Evolutionary conservation across 2,797 vertebrate species (phyloP).

Genomic region (Rousettus madagascariensis): DNA sequence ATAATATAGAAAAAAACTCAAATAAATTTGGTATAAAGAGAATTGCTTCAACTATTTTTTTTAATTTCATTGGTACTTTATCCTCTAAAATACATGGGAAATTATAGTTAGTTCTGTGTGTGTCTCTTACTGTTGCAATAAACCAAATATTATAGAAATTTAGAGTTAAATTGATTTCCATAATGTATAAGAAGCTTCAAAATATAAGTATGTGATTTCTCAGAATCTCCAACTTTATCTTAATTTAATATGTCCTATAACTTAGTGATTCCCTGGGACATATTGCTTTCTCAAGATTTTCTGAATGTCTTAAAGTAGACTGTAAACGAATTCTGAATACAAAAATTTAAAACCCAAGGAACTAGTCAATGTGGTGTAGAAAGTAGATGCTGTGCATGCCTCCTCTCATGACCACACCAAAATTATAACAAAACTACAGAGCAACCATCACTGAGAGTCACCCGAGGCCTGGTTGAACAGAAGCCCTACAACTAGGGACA

Average conservation of each 20-base stretch:
- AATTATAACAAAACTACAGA: too few species aligned
- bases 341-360: not conserved
- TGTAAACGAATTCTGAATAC: not conserved
- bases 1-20: not conserved
- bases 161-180: not conserved
- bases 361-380: too few species aligned
- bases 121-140: not conserved
- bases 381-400: too few species aligned
- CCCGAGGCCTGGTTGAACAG: too few species aligned
- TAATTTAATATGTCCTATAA: not conserved
- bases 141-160: slow-evolving; percentile 19
- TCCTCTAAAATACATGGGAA: not conserved
- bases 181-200: not conserved
- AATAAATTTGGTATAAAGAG: not conserved
- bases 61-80: not conserved
- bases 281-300: not conserved
- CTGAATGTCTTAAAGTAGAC: not conserved
- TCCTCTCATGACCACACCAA: too few species aligned
- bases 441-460: too few species aligned
- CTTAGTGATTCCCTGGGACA: not conserved
- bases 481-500: too few species aligned
- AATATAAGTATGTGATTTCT: not conserved
- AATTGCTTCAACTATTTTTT: not conserved
- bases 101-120: not conserved
- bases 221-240: not conserved